Evolutionary conservation across 2,113 vertebrate genomes (phyloP).

Genomic region (Haplochromis burtoni): DNA sequence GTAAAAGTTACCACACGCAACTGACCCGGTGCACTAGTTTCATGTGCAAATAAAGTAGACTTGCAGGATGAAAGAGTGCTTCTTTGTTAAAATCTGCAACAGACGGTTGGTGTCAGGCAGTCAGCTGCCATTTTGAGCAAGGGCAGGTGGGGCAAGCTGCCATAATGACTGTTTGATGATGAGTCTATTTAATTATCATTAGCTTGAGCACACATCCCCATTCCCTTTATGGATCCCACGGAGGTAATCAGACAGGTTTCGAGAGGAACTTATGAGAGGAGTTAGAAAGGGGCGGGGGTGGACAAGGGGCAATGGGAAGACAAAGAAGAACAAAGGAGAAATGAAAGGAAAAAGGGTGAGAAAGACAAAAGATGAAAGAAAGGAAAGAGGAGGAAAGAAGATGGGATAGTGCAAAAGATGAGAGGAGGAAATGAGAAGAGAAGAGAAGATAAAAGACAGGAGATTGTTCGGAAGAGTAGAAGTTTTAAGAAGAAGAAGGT

Average conservation of each 20-base stretch:
- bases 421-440: background rate
- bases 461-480: background rate
- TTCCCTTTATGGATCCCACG: constrained; percentile 35
- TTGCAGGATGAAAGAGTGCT: background rate
- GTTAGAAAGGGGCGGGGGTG: background rate
- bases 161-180: constrained; percentile 49
- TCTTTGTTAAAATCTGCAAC: background rate
- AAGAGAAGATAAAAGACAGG: background rate
- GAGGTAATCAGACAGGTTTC: constrained; percentile 19
- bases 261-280: background rate
- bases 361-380: background rate
- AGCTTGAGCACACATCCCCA: constrained; percentile 17
- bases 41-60: background rate
- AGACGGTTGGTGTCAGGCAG: constrained; percentile 23
- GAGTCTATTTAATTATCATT: constrained; percentile 53
- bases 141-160: constrained; percentile 24
- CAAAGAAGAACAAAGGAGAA: background rate
- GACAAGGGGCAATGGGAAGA: background rate
- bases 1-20: background rate
- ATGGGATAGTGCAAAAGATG: background rate
- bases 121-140: constrained; percentile 16
- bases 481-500: background rate
- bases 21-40: background rate
- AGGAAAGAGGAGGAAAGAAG: background rate
- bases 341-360: background rate